Evolutionary conservation across 2,113 vertebrate genomes (phyloP), one percentile per base, ranked within the genome.

Genomic region (Mus spicilegus): DNA sequence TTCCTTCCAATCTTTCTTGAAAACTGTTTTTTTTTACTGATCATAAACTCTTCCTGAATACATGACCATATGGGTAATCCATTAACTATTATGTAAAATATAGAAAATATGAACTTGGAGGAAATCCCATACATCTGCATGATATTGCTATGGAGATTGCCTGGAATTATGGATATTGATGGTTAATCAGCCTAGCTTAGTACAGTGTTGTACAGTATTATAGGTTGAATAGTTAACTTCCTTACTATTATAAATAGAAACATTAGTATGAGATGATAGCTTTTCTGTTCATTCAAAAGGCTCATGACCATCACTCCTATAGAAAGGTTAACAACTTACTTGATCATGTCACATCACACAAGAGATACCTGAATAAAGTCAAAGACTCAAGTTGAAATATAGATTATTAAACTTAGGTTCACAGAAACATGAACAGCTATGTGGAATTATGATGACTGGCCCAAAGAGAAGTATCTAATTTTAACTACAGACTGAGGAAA

Each of bases 31-130:
- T 5, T 86, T 42, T 51, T 49, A 17, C 33, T 73, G n/a, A 73
- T 92, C 87, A 89, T 46, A 91, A 84, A 56, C 26, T 36, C 63
- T 46, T 84, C 36, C 7, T 33, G 88, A 33, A 39, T 91, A 51
- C 6, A 76, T 95, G 26, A 36, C 56, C 20, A 39, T 70, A 39
- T 86, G 77, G 67, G 33, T 9, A 84, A 4, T 87, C 39, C 17
- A 70, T 93, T 75, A 58, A 49, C 28, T 0, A 46, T 28, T 63
- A 82, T 77, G 7, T 33, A 77, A 81, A 81, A 16, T 72, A 30
- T 92, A 36, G 61, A 92, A 96, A 89, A 2, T 12, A 54, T 82
- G 58, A 92, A 72, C 26, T 56, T 95, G 19, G 46, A 75, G 49
- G 30, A 82, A 46, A 78, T 78, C 70, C 49, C 28, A 69, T 65